Evolutionary conservation across 2,113 vertebrate species (phyloP), one percentile per base, ranked within the genome.

Genomic region (Dendrocopos noguchii): DNA sequence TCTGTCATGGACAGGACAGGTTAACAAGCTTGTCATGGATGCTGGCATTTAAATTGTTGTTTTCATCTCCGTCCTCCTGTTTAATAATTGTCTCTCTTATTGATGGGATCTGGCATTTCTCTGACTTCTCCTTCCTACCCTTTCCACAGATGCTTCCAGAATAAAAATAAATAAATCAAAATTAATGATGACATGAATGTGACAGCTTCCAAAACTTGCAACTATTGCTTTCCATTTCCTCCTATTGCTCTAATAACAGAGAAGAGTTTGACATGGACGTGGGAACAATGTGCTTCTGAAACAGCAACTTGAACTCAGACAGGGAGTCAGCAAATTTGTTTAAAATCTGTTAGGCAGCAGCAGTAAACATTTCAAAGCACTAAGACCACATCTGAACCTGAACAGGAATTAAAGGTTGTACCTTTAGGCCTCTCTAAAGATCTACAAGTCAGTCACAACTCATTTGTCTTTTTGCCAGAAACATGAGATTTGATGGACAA

Each of bases 91-190:
- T 83, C 14, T 80, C 10, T 5, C 12, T 59, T 71, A 84, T 84
- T 72, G 6, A 90, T 80, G 79, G 25, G 25, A 79, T 50, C 29
- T 94, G 91, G 91, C 82, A 92, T 78, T 89, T 87, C 89, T 92
- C 88, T 90, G 61, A 81, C 57, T 92, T 89, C 33, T 83, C 47
- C 47, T 89, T 91, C 61, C 79, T 93, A 71, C 36, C 4, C 1
- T 85, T 87, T 88, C 56, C 44, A 80, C 36, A 87, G 18, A 90
- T 85, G 46, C 11, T 84, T 90, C 60, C 9, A 15, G 53, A 81
- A 94, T 60, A 80, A 76, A 87, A 88, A 81, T 36, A 91, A 87
- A 83, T 71, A 78, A 83, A 91, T 76, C 46, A 91, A 93, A 94
- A 89, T 83, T 94, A 91, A 89, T 59, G n/a, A 82, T 84, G 79